Conservation (phyloP, 2,888 invertebrate species). For the Orthosia cruda region DNA sequence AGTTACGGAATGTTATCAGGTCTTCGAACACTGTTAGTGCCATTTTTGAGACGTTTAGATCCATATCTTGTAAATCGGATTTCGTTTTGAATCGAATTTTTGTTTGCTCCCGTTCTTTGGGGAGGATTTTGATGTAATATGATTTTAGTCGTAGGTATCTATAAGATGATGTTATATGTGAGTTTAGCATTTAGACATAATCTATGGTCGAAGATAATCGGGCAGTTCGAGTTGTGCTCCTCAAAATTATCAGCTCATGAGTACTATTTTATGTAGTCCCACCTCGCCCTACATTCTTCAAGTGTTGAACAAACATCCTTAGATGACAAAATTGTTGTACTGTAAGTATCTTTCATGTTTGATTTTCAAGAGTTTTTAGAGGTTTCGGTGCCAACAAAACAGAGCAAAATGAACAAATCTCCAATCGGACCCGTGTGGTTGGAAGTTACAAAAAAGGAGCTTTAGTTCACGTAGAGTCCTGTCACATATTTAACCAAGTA, state of each 20-base stretch:
- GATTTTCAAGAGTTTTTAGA: background rate
- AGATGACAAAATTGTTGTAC: background rate
- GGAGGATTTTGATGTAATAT: conserved; percentile 18
- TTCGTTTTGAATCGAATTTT: conserved; percentile 41
- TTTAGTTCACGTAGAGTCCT: background rate
- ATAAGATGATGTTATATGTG: background rate
- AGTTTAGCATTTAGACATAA: background rate
- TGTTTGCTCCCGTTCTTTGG: conserved; percentile 4
- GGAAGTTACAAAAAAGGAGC: too few relatives aligned
- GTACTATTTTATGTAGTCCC: background rate
- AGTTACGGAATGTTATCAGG: conserved; percentile 83
- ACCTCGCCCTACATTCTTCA: too few relatives aligned
- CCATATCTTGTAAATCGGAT: conserved; percentile 66
- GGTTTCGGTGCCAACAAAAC: background rate
- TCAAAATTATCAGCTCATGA: background rate
- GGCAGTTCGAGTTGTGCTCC: background rate
- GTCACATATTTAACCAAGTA: background rate
- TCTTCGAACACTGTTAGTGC: conserved; percentile 87
- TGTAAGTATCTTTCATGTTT: too few relatives aligned
- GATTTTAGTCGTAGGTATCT: background rate
- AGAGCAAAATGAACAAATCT: background rate
- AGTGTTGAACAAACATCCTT: too few relatives aligned
- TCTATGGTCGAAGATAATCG: background rate
- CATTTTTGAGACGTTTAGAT: conserved; percentile 80
- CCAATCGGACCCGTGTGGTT: background rate